Percentiles rank a stretch among this genome's conserved stretches.
Evolutionary conservation across 2,797 vertebrate genomes (phyloP).

Genomic region (Cossypha heuglini): DNA sequence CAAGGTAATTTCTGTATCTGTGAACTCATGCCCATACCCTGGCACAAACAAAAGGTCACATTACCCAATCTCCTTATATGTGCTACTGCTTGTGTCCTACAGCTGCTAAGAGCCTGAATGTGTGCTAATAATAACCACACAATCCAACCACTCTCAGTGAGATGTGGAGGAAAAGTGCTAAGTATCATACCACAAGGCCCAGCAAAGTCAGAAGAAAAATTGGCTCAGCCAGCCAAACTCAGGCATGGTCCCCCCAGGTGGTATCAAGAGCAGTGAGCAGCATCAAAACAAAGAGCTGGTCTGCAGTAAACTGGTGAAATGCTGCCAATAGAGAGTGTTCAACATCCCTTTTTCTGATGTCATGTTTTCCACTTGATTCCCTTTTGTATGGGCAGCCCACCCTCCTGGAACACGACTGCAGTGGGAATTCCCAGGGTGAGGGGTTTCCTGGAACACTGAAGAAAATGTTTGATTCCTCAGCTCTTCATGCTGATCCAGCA

Average conservation of each 20-base stretch:
- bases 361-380: not conserved
- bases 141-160: not conserved
- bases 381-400: not conserved
- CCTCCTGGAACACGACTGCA: not conserved
- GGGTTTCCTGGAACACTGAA: not conserved
- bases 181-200: not conserved
- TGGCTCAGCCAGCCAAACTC: not conserved
- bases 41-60: constrained; percentile 59
- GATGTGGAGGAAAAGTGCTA: not conserved
- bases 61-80: not conserved
- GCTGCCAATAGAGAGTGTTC: not conserved
- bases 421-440: not conserved
- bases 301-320: not conserved
- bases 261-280: not conserved
- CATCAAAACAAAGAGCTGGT: not conserved
- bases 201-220: not conserved
- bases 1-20: not conserved
- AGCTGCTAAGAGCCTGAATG: not conserved
- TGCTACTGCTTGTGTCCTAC: not conserved
- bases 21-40: not conserved
- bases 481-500: not conserved
- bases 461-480: not conserved
- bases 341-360: not conserved
- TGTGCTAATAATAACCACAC: constrained; percentile 20
- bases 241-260: fast-evolving